Evolutionary conservation across 2,113 vertebrate genomes (phyloP), one percentile per base, ranked within the genome.

Genomic region (Sialia sialis): DNA sequence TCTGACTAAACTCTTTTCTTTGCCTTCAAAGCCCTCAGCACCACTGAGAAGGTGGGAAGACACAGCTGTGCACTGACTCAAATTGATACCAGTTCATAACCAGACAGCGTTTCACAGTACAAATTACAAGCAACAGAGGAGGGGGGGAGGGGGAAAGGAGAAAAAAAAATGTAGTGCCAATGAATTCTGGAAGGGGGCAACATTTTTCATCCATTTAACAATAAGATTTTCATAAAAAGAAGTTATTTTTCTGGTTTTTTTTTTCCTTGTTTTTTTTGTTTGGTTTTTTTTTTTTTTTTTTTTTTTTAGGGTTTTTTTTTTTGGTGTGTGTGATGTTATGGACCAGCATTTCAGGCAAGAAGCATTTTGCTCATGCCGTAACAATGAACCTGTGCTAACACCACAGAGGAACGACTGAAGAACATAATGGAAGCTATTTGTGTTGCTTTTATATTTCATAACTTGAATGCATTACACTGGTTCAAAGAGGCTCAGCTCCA

Each of bases 1-100:
- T 96, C 87, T 96, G 90, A 95, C 95, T 93, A 92, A 97, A 94
- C 70, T 94, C 95, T 75, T 75, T 95, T 97, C 94, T 97, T 94
- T 87, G 86, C 93, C 92, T 96, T 96, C 94, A 95, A 97, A 98
- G 95, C 94, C 93, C 94, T 94, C 80, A 49, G 95, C 96, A 74
- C 92, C 38, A 6, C 62, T 10, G 48, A 89, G 91, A 94, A 97
- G 94, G 95, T 69, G 86, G 90, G 92, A 84, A 96, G 94, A 94
- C 64, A 85, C 93, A 96, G 89, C 90, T 87, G 84, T 66, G 93
- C 84, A 58, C 70, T 29, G 89, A 94, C 92, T 93, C 59, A 76
- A 94, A 93, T 56, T 77, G 96, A 70, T 72, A 87, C 54, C 87
- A 82, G 91, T 84, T 95, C 92, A 77, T 90, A 95, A 95, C 90